These are phyloP conservation scores for Camponotus fellah DNA, from an alignment of 2,888 invertebrate genomes.

Conservation along the genomic window DNA sequence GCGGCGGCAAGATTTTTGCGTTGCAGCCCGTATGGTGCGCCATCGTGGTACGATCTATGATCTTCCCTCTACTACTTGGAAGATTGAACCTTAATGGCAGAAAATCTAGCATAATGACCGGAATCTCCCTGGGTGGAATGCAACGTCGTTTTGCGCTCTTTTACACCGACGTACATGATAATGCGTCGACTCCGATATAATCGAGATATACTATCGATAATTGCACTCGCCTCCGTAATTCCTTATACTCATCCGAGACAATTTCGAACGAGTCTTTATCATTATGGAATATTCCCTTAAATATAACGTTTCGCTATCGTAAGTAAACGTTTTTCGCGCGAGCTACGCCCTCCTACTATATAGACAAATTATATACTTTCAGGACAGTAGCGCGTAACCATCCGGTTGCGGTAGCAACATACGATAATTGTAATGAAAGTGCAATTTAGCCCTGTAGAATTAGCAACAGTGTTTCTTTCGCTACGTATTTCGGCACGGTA, in stretches of 20 bases:
- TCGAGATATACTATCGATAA: conserved; percentile 63
- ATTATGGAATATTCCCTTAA: conserved; percentile 53
- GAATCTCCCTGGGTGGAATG: conserved; percentile 41
- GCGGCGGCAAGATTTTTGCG: conserved; percentile 28
- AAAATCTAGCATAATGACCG: conserved; percentile 46
- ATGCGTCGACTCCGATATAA: conserved; percentile 52
- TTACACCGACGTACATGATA: conserved; percentile 36
- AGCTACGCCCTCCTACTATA: conserved; percentile 41
- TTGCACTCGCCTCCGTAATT: conserved; percentile 53
- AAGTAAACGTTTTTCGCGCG: conserved; percentile 58
- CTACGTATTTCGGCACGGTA: conserved; percentile 14
- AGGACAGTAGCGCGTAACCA: conserved; percentile 65
- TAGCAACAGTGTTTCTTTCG: conserved; percentile 60
- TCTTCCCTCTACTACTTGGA: background rate
- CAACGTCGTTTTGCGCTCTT: conserved; percentile 34
- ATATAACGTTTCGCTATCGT: conserved; percentile 56
- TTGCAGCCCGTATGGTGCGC: background rate
- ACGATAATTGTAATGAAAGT: conserved; percentile 66
- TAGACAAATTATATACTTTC: conserved; percentile 63
- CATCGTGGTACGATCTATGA: conserved; percentile 17
- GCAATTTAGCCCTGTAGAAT: conserved; percentile 57
- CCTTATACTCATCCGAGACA: conserved; percentile 56
- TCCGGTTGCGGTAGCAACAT: conserved; percentile 50
- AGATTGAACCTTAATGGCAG: conserved; percentile 47
- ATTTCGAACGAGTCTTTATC: conserved; percentile 59